These are phyloP conservation scores for Pogonus chalceus DNA, from an alignment of 1,140 invertebrate species.

Conservation along the genomic window DNA sequence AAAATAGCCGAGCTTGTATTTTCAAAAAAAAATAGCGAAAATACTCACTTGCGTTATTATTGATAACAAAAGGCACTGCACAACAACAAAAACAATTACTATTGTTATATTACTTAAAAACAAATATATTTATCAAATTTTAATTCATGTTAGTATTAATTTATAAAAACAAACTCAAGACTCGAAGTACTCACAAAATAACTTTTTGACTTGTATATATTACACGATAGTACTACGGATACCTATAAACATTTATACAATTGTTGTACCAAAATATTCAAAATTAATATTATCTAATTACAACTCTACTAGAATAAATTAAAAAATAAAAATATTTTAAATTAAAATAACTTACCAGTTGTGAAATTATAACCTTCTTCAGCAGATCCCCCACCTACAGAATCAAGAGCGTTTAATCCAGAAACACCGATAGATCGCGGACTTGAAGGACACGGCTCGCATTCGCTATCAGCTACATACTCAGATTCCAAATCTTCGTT, in stretches of 20 bases:
- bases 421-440: slow-evolving; percentile 45
- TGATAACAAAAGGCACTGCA: slow-evolving; percentile 43
- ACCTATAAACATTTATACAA: too few relatives aligned
- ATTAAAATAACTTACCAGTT: slow-evolving; percentile 42
- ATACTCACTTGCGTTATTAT: slow-evolving; percentile 39
- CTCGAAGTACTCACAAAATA: too few relatives aligned
- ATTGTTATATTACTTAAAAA: background rate
- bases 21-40: slow-evolving; percentile 21
- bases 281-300: too few relatives aligned
- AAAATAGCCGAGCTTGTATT: too few relatives aligned
- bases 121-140: background rate
- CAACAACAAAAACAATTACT: slow-evolving; percentile 21
- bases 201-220: too few relatives aligned
- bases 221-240: too few relatives aligned
- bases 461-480: slow-evolving; percentile 55
- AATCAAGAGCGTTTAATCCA: slow-evolving; percentile 48
- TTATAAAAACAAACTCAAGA: slow-evolving; percentile 4
- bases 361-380: slow-evolving; percentile 43
- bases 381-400: background rate
- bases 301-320: too few relatives aligned
- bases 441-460: slow-evolving; percentile 41
- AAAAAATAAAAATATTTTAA: too few relatives aligned
- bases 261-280: too few relatives aligned
- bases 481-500: slow-evolving; percentile 65
- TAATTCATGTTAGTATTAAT: slow-evolving; percentile 27